Evolutionary conservation across 1,140 invertebrate genomes (phyloP).

Genomic region (Limonius californicus): DNA sequence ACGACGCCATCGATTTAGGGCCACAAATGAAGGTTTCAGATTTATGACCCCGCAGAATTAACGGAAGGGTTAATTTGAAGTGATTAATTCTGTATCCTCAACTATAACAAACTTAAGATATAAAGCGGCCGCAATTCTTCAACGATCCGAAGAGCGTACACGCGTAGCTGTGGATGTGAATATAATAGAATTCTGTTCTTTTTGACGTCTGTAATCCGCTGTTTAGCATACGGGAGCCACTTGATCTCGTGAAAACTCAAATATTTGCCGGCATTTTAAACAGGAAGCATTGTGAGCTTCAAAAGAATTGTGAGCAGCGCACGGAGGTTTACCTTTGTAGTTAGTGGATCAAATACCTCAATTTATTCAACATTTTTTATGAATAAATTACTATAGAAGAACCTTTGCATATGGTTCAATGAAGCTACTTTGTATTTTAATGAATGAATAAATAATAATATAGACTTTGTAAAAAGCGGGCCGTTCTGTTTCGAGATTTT

Average conservation of each 20-base stretch:
- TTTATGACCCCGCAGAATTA: constrained; percentile 30
- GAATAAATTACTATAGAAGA: constrained; percentile 33
- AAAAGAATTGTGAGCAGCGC: constrained; percentile 15
- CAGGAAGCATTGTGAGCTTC: constrained; percentile 18
- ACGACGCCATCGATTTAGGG: constrained; percentile 9
- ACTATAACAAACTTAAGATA: constrained; percentile 1
- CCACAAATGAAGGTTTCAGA: constrained; percentile 31
- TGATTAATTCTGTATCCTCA: constrained; percentile 29
- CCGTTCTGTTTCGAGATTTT: not conserved
- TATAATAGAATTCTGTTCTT: constrained; percentile 12
- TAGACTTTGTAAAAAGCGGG: not conserved
- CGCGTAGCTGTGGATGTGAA: not conserved
- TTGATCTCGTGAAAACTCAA: constrained; percentile 31
- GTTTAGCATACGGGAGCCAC: constrained; percentile 29
- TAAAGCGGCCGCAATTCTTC: not conserved
- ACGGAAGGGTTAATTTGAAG: constrained; percentile 34
- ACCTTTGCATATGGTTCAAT: not conserved
- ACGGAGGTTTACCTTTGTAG: constrained; percentile 27
- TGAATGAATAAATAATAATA: constrained; percentile 9
- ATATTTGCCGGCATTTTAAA: constrained; percentile 36
- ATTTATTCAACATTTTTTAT: constrained; percentile 32
- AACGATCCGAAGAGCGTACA: not conserved
- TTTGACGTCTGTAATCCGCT: constrained; percentile 19
- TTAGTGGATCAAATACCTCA: constrained; percentile 30
- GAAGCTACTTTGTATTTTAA: constrained; percentile 4